phyloP scores from a whole-genome alignment of 2,888 invertebrate species.

The Theretra japonica region DNA sequence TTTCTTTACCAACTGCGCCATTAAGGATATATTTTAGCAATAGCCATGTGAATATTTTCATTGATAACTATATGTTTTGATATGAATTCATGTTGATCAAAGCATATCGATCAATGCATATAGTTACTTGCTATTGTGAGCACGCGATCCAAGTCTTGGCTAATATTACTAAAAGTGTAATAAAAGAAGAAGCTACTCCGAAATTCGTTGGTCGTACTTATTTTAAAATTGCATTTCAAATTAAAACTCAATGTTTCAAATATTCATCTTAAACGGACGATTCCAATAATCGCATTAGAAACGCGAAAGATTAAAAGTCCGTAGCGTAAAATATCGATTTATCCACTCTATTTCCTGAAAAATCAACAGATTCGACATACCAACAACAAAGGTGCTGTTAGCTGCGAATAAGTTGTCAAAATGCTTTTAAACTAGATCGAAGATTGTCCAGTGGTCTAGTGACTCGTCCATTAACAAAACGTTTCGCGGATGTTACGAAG shows the following conservation, averaged over 20 bases:
- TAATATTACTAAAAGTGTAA: too few species aligned
- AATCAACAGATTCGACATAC: constrained; percentile 41
- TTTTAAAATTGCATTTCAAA: not conserved
- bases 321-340: not conserved
- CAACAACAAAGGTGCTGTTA: constrained; percentile 59
- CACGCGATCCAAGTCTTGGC: too few species aligned
- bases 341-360: constrained; percentile 28
- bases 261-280: not conserved
- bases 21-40: too few species aligned
- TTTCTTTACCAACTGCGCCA: too few species aligned
- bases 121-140: too few species aligned
- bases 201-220: not conserved
- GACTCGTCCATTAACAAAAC: constrained; percentile 65
- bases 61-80: too few species aligned
- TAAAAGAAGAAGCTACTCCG: too few species aligned
- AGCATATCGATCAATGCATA: too few species aligned
- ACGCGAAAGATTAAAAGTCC: not conserved
- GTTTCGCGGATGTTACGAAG: constrained; percentile 25
- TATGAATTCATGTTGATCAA: too few species aligned
- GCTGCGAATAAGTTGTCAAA: constrained; percentile 70
- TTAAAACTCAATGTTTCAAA: not conserved
- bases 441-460: constrained; percentile 65
- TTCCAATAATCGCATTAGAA: constrained; percentile 12
- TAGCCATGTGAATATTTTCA: too few species aligned
- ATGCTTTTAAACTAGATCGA: constrained; percentile 77